Evolutionary conservation across 2,888 invertebrate species (phyloP).

Genomic region (Synanthedon vespiformis): DNA sequence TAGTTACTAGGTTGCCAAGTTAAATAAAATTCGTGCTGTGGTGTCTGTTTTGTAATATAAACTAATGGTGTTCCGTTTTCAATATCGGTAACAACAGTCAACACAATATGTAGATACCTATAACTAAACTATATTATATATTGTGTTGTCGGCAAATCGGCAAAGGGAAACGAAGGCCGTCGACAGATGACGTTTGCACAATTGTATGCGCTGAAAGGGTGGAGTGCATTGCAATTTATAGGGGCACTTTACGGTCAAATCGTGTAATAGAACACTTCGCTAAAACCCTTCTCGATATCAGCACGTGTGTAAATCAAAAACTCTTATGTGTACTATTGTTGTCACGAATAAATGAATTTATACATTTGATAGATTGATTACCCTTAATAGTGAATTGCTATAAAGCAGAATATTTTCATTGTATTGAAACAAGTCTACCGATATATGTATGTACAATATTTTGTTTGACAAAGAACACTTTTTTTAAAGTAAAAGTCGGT

Average conservation of each 20-base stretch:
- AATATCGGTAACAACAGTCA: no score
- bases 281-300: constrained; percentile 35
- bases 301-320: constrained; percentile 42
- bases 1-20: no score
- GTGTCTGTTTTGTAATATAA: no score
- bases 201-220: constrained; percentile 54
- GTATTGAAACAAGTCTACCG: no score
- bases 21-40: no score
- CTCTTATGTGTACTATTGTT: constrained; percentile 13
- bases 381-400: background rate
- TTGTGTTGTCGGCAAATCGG: constrained; percentile 39
- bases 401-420: no score
- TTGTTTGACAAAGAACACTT: no score
- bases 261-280: constrained; percentile 50
- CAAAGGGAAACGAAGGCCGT: constrained; percentile 41
- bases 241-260: constrained; percentile 57
- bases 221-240: constrained; percentile 63
- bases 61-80: no score
- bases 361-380: constrained; percentile 12
- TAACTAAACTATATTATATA: background rate
- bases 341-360: constrained; percentile 8
- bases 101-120: background rate
- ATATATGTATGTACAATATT: no score
- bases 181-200: constrained; percentile 66
- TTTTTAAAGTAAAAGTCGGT: no score